These are phyloP conservation scores for Tetragnatha montana DNA, from an alignment of 2,888 invertebrate genomes.

Conservation along the genomic window DNA sequence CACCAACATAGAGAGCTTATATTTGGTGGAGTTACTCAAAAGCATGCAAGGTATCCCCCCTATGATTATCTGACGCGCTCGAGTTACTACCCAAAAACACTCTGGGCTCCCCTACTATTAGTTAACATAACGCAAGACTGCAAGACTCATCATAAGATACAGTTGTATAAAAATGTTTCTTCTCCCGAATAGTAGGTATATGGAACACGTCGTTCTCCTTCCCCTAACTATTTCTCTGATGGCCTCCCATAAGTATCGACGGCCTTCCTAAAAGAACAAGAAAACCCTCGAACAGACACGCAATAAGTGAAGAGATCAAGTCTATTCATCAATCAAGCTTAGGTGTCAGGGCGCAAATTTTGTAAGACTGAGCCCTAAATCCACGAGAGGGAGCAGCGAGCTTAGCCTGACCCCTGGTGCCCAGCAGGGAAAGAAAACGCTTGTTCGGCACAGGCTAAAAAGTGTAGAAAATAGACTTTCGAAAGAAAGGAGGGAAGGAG, in stretches of 20 bases:
- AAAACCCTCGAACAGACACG: slow-evolving; percentile 44
- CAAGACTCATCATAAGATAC: too few species aligned
- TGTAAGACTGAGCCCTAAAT: slow-evolving; percentile 55
- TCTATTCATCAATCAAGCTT: slow-evolving; percentile 62
- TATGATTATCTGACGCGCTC: too few species aligned
- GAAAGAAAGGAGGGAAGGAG: background rate
- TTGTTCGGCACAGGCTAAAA: slow-evolving; percentile 47
- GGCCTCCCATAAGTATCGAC: background rate
- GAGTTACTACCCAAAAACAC: too few species aligned
- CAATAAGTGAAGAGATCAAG: slow-evolving; percentile 54
- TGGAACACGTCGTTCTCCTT: background rate
- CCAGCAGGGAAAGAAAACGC: slow-evolving; percentile 32
- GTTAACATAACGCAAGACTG: too few species aligned
- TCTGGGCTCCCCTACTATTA: too few species aligned
- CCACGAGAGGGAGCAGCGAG: slow-evolving; percentile 17
- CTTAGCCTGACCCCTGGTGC: slow-evolving; percentile 38
- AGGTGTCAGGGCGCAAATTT: slow-evolving; percentile 57
- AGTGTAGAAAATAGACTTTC: slow-evolving; percentile 52
- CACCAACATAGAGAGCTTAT: too few species aligned
- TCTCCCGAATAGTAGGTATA: too few species aligned
- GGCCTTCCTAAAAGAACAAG: background rate
- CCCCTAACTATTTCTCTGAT: background rate
- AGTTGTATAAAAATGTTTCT: too few species aligned
- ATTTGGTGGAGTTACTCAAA: too few species aligned
- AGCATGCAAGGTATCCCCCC: too few species aligned